Evolutionary conservation across 2,797 vertebrate genomes (phyloP), one percentile per base, ranked within the genome.

Genomic region (Tokudaia muenninki): DNA sequence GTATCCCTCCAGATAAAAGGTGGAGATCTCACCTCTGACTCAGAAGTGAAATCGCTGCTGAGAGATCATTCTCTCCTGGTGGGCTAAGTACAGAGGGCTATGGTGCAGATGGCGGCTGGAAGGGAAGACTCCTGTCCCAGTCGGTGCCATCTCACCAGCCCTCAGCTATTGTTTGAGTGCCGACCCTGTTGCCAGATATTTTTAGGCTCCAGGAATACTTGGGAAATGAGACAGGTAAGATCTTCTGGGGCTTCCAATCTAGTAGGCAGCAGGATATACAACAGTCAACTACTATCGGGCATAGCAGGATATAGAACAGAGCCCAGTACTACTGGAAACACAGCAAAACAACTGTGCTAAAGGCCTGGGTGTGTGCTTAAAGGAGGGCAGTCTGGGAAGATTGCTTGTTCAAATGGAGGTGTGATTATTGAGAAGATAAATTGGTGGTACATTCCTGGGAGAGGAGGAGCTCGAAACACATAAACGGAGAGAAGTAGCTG

Each of bases 161-260:
- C 52, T 52, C 52, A 52, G 67, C 24, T 67, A 79, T 47, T 87
- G 8, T 70, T 26, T 82, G 52, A 75, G 31, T 37, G 11, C 13
- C 41, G 50, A 2, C 7, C 3, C 17, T 37, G 4, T 31, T 31
- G 10, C 0, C 17, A 47, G 1, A 12, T 11, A 50, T 59, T 79
- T 63, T 26, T 14, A n/a, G 59, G 47, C 41, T 67, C 41, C 6
- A 37, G 41, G 22, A 55, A 82, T 26, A 26, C 50, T 10, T 50
- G 55, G 34, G 59, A 82, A 91, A 84, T 47, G 34, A 24, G 65
- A 67, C 31, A 13, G 41, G 70, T 74, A n/a, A 50, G 61, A 63
- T 55, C 34, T 22, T 41, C 47, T 52, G 22, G 59, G 19, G 47
- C 19, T 90, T 77, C 72, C 61, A 24, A 10, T 55, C 61, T 47